Percentiles rank a stretch among this genome's conserved stretches.
phyloP scores from a whole-genome alignment of 2,113 vertebrate genomes.

The Alexandromys fortis region DNA sequence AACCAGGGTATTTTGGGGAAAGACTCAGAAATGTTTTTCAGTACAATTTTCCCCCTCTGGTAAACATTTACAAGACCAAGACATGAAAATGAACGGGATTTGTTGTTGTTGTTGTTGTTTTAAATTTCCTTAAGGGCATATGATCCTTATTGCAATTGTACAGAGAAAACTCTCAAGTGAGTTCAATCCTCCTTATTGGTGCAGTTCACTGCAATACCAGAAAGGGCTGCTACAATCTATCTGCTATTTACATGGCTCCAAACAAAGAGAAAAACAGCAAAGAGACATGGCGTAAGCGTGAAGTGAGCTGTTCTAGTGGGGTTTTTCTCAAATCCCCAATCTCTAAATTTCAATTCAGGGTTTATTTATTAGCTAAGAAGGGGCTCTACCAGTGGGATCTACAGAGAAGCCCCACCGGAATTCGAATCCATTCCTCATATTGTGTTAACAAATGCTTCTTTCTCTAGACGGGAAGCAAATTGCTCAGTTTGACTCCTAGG shows the following conservation, averaged over 20 bases:
- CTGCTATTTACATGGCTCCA: slow-evolving; percentile 30
- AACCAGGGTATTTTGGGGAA: background rate
- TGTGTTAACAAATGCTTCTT: slow-evolving; percentile 43
- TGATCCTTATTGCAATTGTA: slow-evolving; percentile 36
- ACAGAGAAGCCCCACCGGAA: slow-evolving; percentile 26
- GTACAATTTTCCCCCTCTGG: slow-evolving; percentile 15
- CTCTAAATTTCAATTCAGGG: background rate
- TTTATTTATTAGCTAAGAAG: slow-evolving; percentile 36
- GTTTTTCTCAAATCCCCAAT: slow-evolving; percentile 22
- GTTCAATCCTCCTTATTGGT: background rate
- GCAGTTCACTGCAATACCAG: background rate
- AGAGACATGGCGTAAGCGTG: background rate
- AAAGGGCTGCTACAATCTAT: slow-evolving; percentile 2
- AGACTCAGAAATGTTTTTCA: slow-evolving; percentile 48
- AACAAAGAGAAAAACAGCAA: slow-evolving; percentile 30
- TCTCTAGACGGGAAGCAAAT: slow-evolving; percentile 34
- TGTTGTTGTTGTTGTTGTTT: background rate
- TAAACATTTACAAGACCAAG: slow-evolving; percentile 54
- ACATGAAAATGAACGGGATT: background rate
- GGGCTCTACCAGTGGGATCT: background rate
- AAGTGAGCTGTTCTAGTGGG: background rate
- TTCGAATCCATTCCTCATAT: background rate
- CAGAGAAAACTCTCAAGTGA: slow-evolving; percentile 31
- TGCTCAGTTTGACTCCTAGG: background rate
- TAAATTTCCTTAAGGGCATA: slow-evolving; percentile 49